Percentiles rank a stretch among this genome's conserved stretches.
These are phyloP conservation scores for Pyrrhia umbra DNA, from an alignment of 2,888 invertebrate species.

Conservation along the genomic window DNA sequence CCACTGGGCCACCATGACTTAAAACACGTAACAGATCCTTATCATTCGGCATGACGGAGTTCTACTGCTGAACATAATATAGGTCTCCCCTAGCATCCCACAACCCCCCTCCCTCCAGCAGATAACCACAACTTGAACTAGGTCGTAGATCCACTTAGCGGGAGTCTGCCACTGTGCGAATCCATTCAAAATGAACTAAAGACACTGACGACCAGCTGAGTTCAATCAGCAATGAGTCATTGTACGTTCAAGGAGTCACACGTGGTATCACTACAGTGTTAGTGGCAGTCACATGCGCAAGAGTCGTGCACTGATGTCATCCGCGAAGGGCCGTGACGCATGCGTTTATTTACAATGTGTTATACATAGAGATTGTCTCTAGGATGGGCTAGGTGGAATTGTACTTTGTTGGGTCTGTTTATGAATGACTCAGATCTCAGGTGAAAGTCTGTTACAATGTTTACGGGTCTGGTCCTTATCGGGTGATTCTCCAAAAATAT, in stretches of 20 bases:
- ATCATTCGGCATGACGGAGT: too few species aligned
- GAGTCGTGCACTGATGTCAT: conserved; percentile 56
- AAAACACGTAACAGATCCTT: too few species aligned
- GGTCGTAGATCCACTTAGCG: background rate
- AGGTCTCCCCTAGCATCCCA: too few species aligned
- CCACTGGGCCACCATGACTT: too few species aligned
- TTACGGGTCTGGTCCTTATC: too few species aligned
- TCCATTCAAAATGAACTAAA: conserved; percentile 28
- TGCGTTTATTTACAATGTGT: conserved; percentile 37
- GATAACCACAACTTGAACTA: background rate
- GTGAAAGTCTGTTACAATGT: too few species aligned
- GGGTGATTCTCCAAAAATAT: too few species aligned
- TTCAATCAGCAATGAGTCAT: conserved; percentile 42
- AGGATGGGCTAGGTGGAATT: background rate
- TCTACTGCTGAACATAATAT: too few species aligned
- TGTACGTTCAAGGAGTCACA: conserved; percentile 44
- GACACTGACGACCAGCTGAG: conserved; percentile 30
- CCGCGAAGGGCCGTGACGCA: conserved; percentile 57
- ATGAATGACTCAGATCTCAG: conserved; percentile 19
- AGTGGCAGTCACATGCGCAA: conserved; percentile 44
- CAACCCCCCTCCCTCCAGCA: background rate
- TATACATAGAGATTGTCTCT: conserved; percentile 4
- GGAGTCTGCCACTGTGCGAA: conserved; percentile 4
- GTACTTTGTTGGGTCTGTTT: conserved; percentile 2
- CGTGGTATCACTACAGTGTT: conserved; percentile 49